A percentile compares a stretch with the other conserved stretches of the same genome.
Evolutionary conservation across 2,888 invertebrate species (phyloP).

Genomic region (Neria commutata): DNA sequence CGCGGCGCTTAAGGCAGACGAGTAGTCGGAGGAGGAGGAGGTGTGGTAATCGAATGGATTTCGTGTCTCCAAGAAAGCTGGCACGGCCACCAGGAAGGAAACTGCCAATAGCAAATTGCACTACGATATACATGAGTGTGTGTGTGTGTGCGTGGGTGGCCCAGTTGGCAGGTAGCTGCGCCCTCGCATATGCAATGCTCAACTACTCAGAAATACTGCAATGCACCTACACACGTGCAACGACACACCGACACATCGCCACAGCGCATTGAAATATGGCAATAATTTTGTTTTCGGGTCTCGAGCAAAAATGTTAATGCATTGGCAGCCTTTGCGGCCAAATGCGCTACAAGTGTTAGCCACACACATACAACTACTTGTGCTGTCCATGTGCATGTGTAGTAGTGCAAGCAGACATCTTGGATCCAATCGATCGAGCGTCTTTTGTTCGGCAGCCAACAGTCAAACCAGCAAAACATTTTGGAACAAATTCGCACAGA

Average conservation of each 20-base stretch:
- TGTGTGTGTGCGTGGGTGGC: neutral
- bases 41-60: too few species aligned
- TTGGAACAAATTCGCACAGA: too few species aligned
- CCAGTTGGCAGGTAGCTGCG: conserved; percentile 17
- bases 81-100: too few species aligned
- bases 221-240: conserved; percentile 13
- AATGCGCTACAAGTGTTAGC: neutral
- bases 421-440: neutral
- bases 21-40: too few species aligned
- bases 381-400: too few species aligned
- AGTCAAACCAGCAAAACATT: too few species aligned
- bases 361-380: too few species aligned
- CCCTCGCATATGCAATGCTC: conserved; percentile 29
- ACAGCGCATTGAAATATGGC: conserved; percentile 9
- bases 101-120: conserved; percentile 45
- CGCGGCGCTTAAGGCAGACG: too few species aligned
- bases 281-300: conserved; percentile 8
- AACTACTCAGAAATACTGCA: neutral
- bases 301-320: neutral
- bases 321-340: neutral
- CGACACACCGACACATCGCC: conserved; percentile 3
- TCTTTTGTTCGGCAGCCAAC: neutral
- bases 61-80: conserved; percentile 8
- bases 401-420: too few species aligned
- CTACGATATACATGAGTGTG: conserved; percentile 15